Base-by-base conservation (phyloP, 1,140 invertebrate species). In the Akabosia matsudoensis region DNA sequence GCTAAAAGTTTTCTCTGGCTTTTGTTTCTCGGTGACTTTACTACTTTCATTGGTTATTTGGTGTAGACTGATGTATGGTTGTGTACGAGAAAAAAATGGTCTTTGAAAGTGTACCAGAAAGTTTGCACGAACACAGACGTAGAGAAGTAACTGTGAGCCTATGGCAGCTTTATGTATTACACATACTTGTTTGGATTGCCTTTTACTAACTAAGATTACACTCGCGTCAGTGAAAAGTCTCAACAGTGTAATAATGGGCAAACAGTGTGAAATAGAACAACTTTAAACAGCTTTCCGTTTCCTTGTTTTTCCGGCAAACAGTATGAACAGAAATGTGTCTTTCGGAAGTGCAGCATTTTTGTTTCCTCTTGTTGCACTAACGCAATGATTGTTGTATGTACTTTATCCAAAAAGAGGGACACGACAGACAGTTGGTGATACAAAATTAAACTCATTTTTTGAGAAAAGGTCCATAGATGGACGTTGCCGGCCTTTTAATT, bases 231-330 rank as follows among this genome's bases (percentile, higher is more conserved):
- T 13, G 14, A 22, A 56, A 56, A 56, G 54, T 56, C 54, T 56
- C 54, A 56, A 22, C 54, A 56, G 54, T 56, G 22, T 56, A 56
- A 56, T 56, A 56, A 45, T 45, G 37, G 54, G 10, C 54, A 56
- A 56, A 56, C 10, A 56, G 54, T 56, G 54, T 56, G 54, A 56
- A 56, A 56, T 24, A 56, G 10, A 56, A 56, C 54, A 56, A 56
- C 54, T 56, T 56, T 56, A n/a, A 56, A 56, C 54, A 56, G 54
- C 54, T 56, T 56, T 22, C 22, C 54, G 4, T 56, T 56, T 22
- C n/a, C 37, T 45, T 45, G 7, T 45, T 45, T 45, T 18, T 74
- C 56, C 56, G 4, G 7, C 10, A 22, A 64, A 28, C n/a, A 64
- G 56, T 45, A 45, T 45, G 7, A 45, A 45, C 7, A 45, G 37